Conservation (phyloP, 2,797 vertebrate species). For the Crocidura indochinensis region DNA sequence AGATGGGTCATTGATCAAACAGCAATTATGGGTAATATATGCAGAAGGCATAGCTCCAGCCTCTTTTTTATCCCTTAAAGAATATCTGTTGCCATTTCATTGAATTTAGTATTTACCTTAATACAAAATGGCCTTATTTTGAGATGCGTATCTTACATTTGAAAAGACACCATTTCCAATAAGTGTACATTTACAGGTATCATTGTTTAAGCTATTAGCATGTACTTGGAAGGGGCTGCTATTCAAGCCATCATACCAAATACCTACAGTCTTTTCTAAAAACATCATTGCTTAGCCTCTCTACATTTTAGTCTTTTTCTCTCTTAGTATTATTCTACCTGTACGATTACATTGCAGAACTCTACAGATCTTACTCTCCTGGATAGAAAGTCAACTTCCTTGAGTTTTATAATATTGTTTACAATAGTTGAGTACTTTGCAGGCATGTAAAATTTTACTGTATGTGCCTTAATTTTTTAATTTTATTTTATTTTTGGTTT, state of each 20-base stretch:
- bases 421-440: not conserved
- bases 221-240: not conserved
- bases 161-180: slow-evolving; percentile 26
- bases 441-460: not conserved
- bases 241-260: not conserved
- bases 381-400: not conserved
- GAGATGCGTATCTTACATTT: not conserved
- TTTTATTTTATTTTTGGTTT: no score
- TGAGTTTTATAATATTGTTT: not conserved
- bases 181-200: not conserved
- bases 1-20: no score
- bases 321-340: not conserved
- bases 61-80: not conserved
- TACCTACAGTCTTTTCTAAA: slow-evolving; percentile 13
- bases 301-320: not conserved
- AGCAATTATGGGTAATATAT: no score
- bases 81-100: not conserved
- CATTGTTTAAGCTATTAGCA: not conserved
- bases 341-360: not conserved
- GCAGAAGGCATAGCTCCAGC: no score
- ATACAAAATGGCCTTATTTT: slow-evolving; percentile 8
- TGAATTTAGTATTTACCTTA: not conserved
- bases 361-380: not conserved
- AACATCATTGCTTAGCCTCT: not conserved
- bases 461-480: no score